A percentile compares a stretch with the other conserved stretches of the same genome.
phyloP scores from a whole-genome alignment of 2,888 invertebrate species.

The Timema cristinae region DNA sequence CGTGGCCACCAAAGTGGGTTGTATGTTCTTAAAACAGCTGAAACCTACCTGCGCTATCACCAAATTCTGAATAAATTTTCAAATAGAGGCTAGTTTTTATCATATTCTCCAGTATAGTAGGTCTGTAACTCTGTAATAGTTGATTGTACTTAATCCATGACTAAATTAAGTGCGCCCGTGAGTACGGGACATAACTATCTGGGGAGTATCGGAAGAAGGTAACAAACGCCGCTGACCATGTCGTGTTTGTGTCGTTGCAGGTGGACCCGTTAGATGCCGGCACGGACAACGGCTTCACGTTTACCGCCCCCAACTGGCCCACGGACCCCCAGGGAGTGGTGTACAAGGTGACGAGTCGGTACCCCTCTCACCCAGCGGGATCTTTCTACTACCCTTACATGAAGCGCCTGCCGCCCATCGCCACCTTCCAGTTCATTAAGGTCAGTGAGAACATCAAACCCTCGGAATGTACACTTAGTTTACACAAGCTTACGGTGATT shows the following conservation, averaged over 20 bases:
- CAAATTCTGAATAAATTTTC: no score
- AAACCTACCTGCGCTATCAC: no score
- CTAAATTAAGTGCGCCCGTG: no score
- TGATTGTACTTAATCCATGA: no score
- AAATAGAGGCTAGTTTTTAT: no score
- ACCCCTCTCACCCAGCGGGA: slow-evolving; percentile 47
- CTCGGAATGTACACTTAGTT: no score
- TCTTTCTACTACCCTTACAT: slow-evolving; percentile 49
- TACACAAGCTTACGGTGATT: not conserved
- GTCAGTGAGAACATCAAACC: slow-evolving; percentile 32
- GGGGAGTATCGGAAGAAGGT: no score
- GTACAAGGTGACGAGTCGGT: slow-evolving; percentile 42
- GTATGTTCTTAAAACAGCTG: no score
- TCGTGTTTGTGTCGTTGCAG: slow-evolving; percentile 31
- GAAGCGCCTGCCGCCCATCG: slow-evolving; percentile 44
- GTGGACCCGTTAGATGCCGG: slow-evolving; percentile 48
- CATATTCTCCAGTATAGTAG: no score
- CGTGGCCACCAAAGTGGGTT: no score
- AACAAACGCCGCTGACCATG: not conserved
- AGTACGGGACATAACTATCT: no score
- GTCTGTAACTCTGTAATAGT: no score
- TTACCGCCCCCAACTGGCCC: slow-evolving; percentile 50
- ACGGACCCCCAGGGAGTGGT: slow-evolving; percentile 44
- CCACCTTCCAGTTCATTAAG: slow-evolving; percentile 44
- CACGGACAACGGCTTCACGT: slow-evolving; percentile 49